Conservation (phyloP, 2,113 vertebrate genomes). For the Callaeas wilsoni region DNA sequence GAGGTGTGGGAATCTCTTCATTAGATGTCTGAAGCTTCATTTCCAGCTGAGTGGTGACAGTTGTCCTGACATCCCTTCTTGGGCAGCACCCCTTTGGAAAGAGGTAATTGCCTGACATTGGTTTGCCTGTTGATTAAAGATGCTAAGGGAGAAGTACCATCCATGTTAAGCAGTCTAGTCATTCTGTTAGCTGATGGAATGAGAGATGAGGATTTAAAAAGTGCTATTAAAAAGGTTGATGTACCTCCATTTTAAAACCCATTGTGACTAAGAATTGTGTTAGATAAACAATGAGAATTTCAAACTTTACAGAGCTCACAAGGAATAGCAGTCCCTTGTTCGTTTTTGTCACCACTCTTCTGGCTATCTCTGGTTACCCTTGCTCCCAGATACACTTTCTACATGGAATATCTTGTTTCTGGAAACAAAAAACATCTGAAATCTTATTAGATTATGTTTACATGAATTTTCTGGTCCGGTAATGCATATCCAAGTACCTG, state of each 20-base stretch:
- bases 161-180: background rate
- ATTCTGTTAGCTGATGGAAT: background rate
- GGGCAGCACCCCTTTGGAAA: background rate
- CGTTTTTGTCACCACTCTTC: background rate
- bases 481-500: background rate
- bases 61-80: background rate
- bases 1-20: background rate
- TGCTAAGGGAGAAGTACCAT: background rate
- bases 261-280: background rate
- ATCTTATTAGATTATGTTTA: background rate
- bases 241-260: background rate
- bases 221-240: background rate
- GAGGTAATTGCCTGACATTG: background rate
- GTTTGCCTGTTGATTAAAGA: background rate
- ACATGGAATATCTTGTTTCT: background rate
- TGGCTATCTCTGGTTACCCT: background rate
- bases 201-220: background rate
- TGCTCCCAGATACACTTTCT: background rate
- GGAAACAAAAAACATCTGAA: background rate
- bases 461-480: constrained; percentile 16
- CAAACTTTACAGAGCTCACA: background rate
- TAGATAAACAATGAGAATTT: background rate
- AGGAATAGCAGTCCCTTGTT: background rate
- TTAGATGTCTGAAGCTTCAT: background rate
- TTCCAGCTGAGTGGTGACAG: background rate